Base-by-base conservation (phyloP, 2,113 vertebrate genomes). In the Malurus melanocephalus region DNA sequence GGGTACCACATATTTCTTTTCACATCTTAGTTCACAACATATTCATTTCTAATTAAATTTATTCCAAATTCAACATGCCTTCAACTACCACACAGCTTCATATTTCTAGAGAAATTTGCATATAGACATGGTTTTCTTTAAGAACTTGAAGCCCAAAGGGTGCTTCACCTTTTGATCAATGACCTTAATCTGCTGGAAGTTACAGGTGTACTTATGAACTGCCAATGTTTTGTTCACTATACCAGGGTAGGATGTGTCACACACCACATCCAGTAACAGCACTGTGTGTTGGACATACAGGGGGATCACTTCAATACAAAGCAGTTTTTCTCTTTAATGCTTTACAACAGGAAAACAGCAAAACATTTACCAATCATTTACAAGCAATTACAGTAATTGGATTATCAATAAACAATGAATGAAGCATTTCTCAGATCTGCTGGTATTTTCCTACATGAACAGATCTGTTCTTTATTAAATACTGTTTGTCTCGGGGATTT, bases 391-490 rank as follows among this genome's bases (percentile, higher is more conserved):
- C 21, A 53, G 77, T 80, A 87, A 90, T 48, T 59, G 32, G 56
- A 82, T 94, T 84, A 92, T 38, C 64, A 89, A 85, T 91, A 84
- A 76, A 61, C 38, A 71, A 78, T 16, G n/a, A 89, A 68, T 16
- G 15, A 80, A 85, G 30, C 43, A 87, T 86, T 94, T 65, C n/a
- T 85, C 65, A 61, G 46, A 74, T 80, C 32, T 74, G 32, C 22
- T 78, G 51, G 20, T 40, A 15, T 86, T 86, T 88, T 86, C 53
- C 65, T 52, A 14, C 6, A 16, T 23, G 12, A 56, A 60, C 21
- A 76, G 16, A 49, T 65, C 49, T 53, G 20, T 38, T 74, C 10
- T 35, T 61, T 74, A 74, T 42, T 74, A 80, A 22, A 38, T 57
- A 43, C 7, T 21, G 4, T 49, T 66, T 57, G 32, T 8, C 32